Base-by-base conservation (phyloP, 2,888 invertebrate species). In the Bellardia pandia region DNA sequence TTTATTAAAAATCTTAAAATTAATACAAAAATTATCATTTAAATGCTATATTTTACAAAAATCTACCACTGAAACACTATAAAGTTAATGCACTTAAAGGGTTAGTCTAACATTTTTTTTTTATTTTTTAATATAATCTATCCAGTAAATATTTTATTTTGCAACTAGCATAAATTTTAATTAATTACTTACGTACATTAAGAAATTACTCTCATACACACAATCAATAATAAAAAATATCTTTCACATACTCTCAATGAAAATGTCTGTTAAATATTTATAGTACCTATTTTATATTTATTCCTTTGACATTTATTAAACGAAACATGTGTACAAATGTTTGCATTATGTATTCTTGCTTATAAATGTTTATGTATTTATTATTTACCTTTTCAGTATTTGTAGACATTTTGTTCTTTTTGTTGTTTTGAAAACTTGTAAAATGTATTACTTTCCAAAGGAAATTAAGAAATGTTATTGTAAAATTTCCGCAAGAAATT, bases 341-440 rank as follows among this genome's bases (percentile, higher is more conserved):
- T 51, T 51, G n/a, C n/a, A n/a, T 51, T 51, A 60, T 33, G 11
- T 60, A 33, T n/a, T 7, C 13, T 6, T 53, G 37, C 37, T 2
- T 37, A 23, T 2, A 56, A 42, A 14, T 58, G 23, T 42, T 64
- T 30, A 33, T 51, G 40, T 14, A 30, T 45, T 13, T 13, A 4
- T 68, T 72, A 83, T 80, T 80, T 87, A 87, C 87, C 87, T 87
- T 85, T 66, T 85, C 87, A 53, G 48, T 87, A 62, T 58, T 74
- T 58, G 85, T 40, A 85, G 85, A 87, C 87, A 87, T 87, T 75
- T 81, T 68, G 23, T 37, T n/a, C 58, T 37, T 11, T 13, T 56
- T 14, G 40, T 45, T 23, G 23, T 23, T 23, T 23, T 23, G 42
- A 64, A 6, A 56, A 64, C 33, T 56, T 30, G 33, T 77, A 9